Base-by-base conservation (phyloP, 2,113 vertebrate genomes). In the Tympanuchus pallidicinctus region DNA sequence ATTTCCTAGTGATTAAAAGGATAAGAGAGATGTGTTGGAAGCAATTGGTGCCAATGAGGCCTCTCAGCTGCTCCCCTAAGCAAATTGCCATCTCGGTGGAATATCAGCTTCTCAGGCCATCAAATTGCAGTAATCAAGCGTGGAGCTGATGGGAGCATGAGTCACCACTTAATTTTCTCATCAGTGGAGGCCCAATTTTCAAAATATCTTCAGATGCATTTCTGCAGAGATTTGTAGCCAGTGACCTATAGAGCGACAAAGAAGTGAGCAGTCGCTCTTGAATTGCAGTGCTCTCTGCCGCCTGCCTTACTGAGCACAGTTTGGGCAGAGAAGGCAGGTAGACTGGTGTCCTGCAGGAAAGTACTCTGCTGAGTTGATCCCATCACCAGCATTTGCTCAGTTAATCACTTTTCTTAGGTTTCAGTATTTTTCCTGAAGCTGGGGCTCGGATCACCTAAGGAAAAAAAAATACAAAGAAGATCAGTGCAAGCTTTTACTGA, bases 171-270 rank as follows among this genome's bases (percentile, higher is more conserved):
- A 57, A 82, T 92, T 76, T 91, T 80, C 77, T 92, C 90, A 92
- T 89, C 90, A 91, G 36, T 7, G 1, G 59, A 85, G 79, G 40
- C 88, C 88, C 87, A 88, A 82, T 80, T 93, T 86, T 92, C 82
- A 75, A 75, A 96, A 93, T 93, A 94, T 94, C 95, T 95, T 93
- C 78, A 92, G 88, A 90, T 79, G 76, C 40, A 28, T 93, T 93
- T 96, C 79, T 16, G 2, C 83, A 61, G 91, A 89, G 76, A 69
- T 84, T 87, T 91, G 82, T 63, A 82, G 57, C 16, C n/a, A 25
- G 54, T 54, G 90, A 86, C 93, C 91, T 84, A 8, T 1, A 17
- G 88, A 84, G 76, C 66, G 90, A 90, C 76, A 88, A 82, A 40
- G 71, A 94, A 86, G 84, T 79, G 82, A 93, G 91, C 82, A 86